Percentiles rank a stretch among this genome's conserved stretches.
Conservation (phyloP, 2,113 vertebrate genomes). For the Osmerus eperlanus region DNA sequence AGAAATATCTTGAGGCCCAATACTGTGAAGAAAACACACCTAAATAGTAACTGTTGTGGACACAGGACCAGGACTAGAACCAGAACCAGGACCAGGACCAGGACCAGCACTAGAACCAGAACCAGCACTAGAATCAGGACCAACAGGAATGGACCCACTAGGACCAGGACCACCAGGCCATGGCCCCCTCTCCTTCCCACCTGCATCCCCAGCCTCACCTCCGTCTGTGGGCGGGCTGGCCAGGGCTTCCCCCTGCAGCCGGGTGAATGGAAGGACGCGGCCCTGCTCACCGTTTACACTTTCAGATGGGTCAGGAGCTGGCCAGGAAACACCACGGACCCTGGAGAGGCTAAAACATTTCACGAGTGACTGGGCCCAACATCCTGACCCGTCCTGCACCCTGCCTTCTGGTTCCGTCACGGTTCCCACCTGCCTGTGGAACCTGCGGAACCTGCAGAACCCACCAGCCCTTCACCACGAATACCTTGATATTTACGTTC, state of each 20-base stretch:
- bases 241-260: background rate
- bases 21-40: too few species aligned
- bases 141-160: background rate
- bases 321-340: conserved; percentile 5
- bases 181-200: background rate
- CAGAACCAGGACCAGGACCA: too few species aligned
- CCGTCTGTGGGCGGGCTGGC: conserved; percentile 5
- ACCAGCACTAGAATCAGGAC: too few species aligned
- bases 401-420: background rate
- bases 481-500: too few species aligned
- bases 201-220: background rate
- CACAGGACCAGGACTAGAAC: too few species aligned
- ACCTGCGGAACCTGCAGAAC: background rate
- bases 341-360: conserved; percentile 33
- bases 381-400: conserved; percentile 17
- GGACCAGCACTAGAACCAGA: too few species aligned
- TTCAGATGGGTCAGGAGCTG: conserved; percentile 24
- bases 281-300: conserved; percentile 22
- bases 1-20: too few species aligned
- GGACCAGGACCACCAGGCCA: background rate
- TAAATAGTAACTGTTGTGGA: too few species aligned
- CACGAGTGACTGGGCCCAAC: conserved; percentile 33
- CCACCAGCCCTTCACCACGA: too few species aligned
- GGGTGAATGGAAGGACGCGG: conserved; percentile 2
- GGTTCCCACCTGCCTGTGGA: background rate